Percentiles rank a stretch among this genome's conserved stretches.
phyloP scores from a whole-genome alignment of 1,140 invertebrate species.

The Colletes latitarsis region DNA sequence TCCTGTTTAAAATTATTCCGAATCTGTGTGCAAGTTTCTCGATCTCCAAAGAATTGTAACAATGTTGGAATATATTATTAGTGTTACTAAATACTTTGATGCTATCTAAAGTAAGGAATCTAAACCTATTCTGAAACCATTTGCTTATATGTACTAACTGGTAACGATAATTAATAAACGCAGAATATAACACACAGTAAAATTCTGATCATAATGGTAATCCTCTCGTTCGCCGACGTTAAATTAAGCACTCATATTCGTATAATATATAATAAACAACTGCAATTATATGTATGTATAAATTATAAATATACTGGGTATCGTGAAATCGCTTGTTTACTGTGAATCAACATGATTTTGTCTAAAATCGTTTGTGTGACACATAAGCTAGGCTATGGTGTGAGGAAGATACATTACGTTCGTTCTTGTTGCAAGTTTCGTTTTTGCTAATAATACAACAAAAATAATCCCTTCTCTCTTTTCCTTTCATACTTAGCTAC shows the following conservation, averaged over 20 bases:
- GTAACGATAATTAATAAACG: background rate
- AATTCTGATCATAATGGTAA: constrained; percentile 10
- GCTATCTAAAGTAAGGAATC: background rate
- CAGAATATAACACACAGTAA: background rate
- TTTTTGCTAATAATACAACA: constrained; percentile 58
- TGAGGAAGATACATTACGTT: constrained; percentile 69
- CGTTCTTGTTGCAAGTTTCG: constrained; percentile 65
- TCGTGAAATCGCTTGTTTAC: constrained; percentile 79
- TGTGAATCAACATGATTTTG: constrained; percentile 76
- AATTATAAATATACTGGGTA: constrained; percentile 75
- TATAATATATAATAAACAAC: constrained; percentile 2
- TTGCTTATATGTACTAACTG: background rate
- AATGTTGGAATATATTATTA: background rate
- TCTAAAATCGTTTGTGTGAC: constrained; percentile 76
- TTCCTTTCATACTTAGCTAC: background rate
- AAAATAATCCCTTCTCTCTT: constrained; percentile 53
- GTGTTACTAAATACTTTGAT: background rate
- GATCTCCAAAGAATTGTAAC: background rate
- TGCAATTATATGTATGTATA: constrained; percentile 10
- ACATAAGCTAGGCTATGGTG: constrained; percentile 76
- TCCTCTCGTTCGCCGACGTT: constrained; percentile 2
- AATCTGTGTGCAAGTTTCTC: background rate
- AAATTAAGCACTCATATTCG: constrained; percentile 2
- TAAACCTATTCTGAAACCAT: background rate
- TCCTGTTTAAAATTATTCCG: background rate